Conservation (phyloP, 2,797 vertebrate genomes). For the Sibirionetta formosa region DNA sequence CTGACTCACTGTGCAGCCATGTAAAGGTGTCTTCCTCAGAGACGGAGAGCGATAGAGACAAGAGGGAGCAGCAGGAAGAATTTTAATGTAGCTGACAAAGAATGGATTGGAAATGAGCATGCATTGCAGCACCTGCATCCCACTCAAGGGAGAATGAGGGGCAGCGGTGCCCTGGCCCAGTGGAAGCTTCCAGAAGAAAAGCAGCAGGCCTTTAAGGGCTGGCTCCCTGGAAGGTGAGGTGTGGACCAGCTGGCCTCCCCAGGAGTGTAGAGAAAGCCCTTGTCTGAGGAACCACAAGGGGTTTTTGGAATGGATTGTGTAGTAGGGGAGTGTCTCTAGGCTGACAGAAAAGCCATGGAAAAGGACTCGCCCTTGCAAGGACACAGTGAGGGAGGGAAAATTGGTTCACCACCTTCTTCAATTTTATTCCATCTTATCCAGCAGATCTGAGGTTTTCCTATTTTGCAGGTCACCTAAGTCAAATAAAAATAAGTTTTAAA, state of each 20-base stretch:
- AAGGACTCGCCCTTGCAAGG: not conserved
- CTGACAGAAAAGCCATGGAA: not conserved
- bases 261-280: not conserved
- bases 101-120: fast-evolving
- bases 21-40: fast-evolving
- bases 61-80: fast-evolving
- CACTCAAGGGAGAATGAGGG: fast-evolving
- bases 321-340: fast-evolving
- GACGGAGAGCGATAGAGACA: fast-evolving
- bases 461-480: constrained; percentile 33
- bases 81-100: not conserved
- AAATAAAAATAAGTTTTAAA: constrained; percentile 49
- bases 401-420: not conserved
- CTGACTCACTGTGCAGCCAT: fast-evolving
- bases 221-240: fast-evolving
- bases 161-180: fast-evolving
- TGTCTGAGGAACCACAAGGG: not conserved
- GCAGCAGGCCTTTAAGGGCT: fast-evolving
- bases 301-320: not conserved
- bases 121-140: fast-evolving
- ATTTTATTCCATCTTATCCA: constrained; percentile 27
- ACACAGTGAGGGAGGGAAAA: not conserved
- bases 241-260: fast-evolving
- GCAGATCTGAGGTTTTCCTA: constrained; percentile 21
- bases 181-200: fast-evolving